phyloP scores from a whole-genome alignment of 1,140 invertebrate species.

The Cecropterus lyciades region DNA sequence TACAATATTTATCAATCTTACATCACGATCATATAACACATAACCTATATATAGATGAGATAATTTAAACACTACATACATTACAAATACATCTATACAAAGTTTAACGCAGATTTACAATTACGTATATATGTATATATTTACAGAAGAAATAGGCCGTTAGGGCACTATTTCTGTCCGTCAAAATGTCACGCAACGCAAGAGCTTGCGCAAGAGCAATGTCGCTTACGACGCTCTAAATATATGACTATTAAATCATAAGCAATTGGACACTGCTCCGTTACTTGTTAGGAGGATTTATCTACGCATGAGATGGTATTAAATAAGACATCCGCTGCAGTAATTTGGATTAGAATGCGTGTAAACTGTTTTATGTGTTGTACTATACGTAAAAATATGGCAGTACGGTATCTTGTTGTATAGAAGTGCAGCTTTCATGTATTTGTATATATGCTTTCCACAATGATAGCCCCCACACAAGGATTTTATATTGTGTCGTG shows the following conservation, averaged over 20 bases:
- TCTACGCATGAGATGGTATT: slow-evolving; percentile 8
- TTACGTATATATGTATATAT: too few relatives aligned
- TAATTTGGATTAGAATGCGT: slow-evolving; percentile 16
- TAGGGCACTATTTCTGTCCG: slow-evolving; percentile 70
- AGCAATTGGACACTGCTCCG: slow-evolving; percentile 24
- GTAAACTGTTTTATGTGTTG: neutral
- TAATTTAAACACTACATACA: too few relatives aligned
- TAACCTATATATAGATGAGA: too few relatives aligned
- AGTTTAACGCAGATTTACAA: too few relatives aligned
- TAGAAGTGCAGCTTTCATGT: too few relatives aligned
- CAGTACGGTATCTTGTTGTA: too few relatives aligned
- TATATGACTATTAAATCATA: slow-evolving; percentile 42
- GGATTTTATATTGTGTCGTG: too few relatives aligned
- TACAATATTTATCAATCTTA: too few relatives aligned
- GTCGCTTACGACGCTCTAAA: slow-evolving; percentile 52
- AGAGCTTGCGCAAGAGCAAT: slow-evolving; percentile 63
- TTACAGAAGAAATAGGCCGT: slow-evolving; percentile 64
- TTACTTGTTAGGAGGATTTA: slow-evolving; percentile 28
- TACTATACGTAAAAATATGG: too few relatives aligned
- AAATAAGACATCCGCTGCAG: slow-evolving; percentile 25
- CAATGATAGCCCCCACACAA: too few relatives aligned
- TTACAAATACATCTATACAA: slow-evolving; percentile 21
- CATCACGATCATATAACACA: too few relatives aligned
- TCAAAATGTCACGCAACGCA: slow-evolving; percentile 74
- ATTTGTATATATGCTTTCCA: too few relatives aligned